Evolutionary conservation across 1,140 invertebrate genomes (phyloP), one percentile per base, ranked within the genome.

Genomic region (Acromyrmex heyeri): DNA sequence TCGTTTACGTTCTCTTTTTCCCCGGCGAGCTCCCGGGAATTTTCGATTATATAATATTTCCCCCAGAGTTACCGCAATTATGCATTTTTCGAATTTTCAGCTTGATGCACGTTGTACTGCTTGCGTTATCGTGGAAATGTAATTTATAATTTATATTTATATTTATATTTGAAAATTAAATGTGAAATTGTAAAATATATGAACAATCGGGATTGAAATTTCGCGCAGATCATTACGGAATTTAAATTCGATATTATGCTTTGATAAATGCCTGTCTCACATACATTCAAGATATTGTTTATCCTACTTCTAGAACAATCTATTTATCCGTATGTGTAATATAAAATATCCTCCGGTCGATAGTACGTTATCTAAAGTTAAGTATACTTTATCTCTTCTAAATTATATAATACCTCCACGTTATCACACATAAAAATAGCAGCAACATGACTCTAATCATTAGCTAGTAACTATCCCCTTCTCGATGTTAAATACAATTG

Each of bases 141-240:
- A 70, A 70, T 81, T 18, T 34, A 48, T 53, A 48, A 78, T 65
- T 75, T 73, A 30, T 44, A 38, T 55, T 34, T 73, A 30, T 75
- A 64, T 77, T 67, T 78, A 48, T 50, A 53, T 67, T 30, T 55
- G 30, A 55, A 70, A 81, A 81, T 81, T 81, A 70, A 81, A 70
- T 8, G 30, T 21, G 48, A 69, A 70, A 81, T 38, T 55, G 38
- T 44, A 21, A 38, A 53, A 70, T 38, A n/a, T 38, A n/a, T 38
- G 77, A 69, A 55, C 48, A 69, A 70, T 70, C 48, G 77, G 7
- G 59, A 79, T 53, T 69, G 62, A 69, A 69, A 69, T 61, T 77
- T 77, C 4, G 24, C 61, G 18, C 77, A 24, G 16, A 78, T 67
- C 27, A 65, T 67, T 34, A 69, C 48, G 48, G 48, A 55, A 70